Percentiles rank a stretch among this genome's conserved stretches.
These are phyloP conservation scores for Drosophila ficusphila DNA, from an alignment of 1,140 invertebrate genomes.

Conservation along the genomic window DNA sequence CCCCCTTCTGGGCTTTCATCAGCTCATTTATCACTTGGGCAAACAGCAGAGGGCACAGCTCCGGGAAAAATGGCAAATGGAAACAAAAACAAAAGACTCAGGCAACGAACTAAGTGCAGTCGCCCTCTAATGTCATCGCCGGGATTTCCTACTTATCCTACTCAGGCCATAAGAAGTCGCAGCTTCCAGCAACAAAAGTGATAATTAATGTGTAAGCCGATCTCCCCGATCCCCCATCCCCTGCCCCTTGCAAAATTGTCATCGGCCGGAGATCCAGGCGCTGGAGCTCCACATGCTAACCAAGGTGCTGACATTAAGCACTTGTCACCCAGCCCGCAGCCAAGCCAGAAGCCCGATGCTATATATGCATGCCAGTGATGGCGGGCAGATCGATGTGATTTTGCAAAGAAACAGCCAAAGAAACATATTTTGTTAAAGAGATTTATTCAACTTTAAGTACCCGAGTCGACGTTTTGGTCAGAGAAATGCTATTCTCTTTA, in stretches of 20 bases:
- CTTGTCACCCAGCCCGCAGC: slow-evolving; percentile 70
- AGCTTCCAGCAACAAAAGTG: slow-evolving; percentile 70
- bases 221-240: slow-evolving; percentile 16
- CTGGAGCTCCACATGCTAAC: slow-evolving; percentile 68
- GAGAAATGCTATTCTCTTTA: too few relatives aligned
- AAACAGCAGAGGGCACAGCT: slow-evolving; percentile 32
- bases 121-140: slow-evolving; percentile 63
- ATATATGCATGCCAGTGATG: slow-evolving; percentile 33
- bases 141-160: slow-evolving; percentile 22
- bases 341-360: slow-evolving; percentile 25
- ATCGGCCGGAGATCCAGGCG: slow-evolving; percentile 28
- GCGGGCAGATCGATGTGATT: slow-evolving; percentile 7
- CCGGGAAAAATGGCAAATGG: not conserved
- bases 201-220: slow-evolving; percentile 81
- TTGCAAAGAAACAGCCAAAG: not conserved
- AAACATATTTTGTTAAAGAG: not conserved
- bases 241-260: slow-evolving; percentile 61
- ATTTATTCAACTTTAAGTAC: too few relatives aligned
- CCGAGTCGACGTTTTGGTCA: too few relatives aligned
- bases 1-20: slow-evolving; percentile 56
- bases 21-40: slow-evolving; percentile 73
- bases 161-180: slow-evolving; percentile 3
- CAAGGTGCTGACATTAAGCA: slow-evolving; percentile 80
- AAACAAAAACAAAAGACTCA: slow-evolving; percentile 68
- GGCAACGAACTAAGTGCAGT: slow-evolving; percentile 61